Conservation (phyloP, 2,888 invertebrate genomes). For the Ochropleura leucogaster region DNA sequence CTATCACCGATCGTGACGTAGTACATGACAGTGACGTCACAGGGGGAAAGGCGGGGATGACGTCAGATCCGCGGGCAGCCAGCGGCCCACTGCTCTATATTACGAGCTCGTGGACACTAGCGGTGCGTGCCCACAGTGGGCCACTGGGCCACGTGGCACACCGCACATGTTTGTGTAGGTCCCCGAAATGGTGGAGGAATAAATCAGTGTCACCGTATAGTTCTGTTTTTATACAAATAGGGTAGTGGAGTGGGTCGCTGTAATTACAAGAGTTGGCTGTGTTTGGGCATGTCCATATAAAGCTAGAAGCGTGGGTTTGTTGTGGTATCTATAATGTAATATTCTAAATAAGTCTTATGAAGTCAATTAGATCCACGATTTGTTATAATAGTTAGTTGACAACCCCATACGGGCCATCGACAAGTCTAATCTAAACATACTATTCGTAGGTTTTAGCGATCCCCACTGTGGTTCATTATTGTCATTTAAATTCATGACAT, state of each 20-base stretch:
- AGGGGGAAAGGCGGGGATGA: conserved; percentile 48
- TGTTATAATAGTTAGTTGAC: too few relatives aligned
- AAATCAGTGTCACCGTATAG: conserved; percentile 40
- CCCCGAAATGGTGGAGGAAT: conserved; percentile 14
- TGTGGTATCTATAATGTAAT: neutral
- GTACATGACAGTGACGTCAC: conserved; percentile 39
- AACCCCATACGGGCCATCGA: too few relatives aligned
- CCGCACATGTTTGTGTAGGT: conserved; percentile 7
- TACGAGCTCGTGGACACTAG: conserved; percentile 20
- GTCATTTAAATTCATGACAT: too few relatives aligned
- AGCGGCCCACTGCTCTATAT: conserved; percentile 48
- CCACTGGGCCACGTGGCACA: conserved; percentile 31
- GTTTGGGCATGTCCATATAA: conserved; percentile 1
- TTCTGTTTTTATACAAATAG: conserved; percentile 13
- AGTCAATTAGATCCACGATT: too few relatives aligned
- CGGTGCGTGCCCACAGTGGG: conserved; percentile 25
- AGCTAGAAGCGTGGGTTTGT: conserved; percentile 22
- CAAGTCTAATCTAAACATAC: too few relatives aligned
- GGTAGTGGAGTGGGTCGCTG: conserved; percentile 27
- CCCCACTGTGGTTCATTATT: too few relatives aligned
- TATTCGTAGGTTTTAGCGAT: too few relatives aligned
- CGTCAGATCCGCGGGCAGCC: conserved; percentile 39
- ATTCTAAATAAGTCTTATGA: neutral
- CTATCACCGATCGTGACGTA: conserved; percentile 30
- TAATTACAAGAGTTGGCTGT: conserved; percentile 16